These are phyloP conservation scores for Tetramorium parvispinum DNA, from an alignment of 1,140 invertebrate genomes.

Conservation along the genomic window DNA sequence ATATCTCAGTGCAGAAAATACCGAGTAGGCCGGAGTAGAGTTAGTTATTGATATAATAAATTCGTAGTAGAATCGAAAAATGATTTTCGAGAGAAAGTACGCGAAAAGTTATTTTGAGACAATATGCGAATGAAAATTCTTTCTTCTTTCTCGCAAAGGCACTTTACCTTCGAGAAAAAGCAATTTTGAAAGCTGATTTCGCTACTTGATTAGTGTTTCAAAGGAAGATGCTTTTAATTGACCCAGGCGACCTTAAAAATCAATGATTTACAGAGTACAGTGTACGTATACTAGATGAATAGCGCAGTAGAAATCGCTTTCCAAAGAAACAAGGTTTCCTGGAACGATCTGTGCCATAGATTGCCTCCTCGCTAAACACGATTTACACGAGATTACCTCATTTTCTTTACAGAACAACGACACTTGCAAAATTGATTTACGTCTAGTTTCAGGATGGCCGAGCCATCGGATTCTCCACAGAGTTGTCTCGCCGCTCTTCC, in stretches of 20 bases:
- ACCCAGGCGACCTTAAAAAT: neutral
- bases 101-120: neutral
- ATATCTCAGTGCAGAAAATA: neutral
- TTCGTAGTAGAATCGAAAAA: neutral
- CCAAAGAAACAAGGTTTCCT: neutral
- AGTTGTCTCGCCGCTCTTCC: constrained; percentile 1
- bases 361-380: neutral
- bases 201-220: neutral
- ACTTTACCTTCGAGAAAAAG: neutral
- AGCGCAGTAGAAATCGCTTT: neutral
- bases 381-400: neutral
- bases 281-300: neutral
- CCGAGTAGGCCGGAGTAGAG: neutral
- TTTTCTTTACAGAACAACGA: constrained; percentile 2
- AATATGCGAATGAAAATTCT: neutral
- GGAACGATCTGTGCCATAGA: neutral
- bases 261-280: neutral
- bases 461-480: constrained; percentile 11
- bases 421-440: constrained; percentile 3
- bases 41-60: neutral
- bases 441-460: constrained; percentile 10
- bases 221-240: neutral
- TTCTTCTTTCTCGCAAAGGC: neutral
- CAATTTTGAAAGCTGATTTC: neutral
- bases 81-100: neutral